Conservation (phyloP, 2,888 invertebrate genomes). For the Hyalella azteca region DNA sequence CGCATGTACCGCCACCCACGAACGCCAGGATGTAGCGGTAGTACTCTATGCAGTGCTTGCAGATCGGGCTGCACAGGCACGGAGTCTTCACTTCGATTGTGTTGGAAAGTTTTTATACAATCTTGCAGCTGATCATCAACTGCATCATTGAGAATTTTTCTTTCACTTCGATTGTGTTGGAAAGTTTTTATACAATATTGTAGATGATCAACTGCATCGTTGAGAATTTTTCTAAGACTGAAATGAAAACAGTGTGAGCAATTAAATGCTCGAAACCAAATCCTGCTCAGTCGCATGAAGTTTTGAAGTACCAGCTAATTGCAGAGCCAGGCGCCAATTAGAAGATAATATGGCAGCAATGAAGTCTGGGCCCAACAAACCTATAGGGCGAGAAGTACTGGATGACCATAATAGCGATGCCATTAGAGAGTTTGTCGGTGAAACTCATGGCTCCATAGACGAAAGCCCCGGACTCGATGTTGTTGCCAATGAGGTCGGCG, state of each 20-base stretch:
- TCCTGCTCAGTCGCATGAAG: too few species aligned
- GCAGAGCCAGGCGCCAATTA: too few species aligned
- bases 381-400: constrained; percentile 74
- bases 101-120: background rate
- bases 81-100: too few species aligned
- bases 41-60: constrained; percentile 40
- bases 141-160: background rate
- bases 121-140: background rate
- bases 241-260: too few species aligned
- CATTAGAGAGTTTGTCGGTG: constrained; percentile 89
- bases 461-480: constrained; percentile 85
- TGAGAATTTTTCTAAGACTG: too few species aligned
- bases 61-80: constrained; percentile 36
- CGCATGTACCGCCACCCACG: constrained; percentile 43
- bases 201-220: too few species aligned
- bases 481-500: constrained; percentile 84
- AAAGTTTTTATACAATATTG: too few species aligned
- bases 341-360: too few species aligned
- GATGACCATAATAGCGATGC: constrained; percentile 82
- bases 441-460: constrained; percentile 94
- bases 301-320: too few species aligned
- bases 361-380: constrained; percentile 43
- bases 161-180: too few species aligned
- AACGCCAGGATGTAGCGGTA: constrained; percentile 44
- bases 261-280: too few species aligned